phyloP scores from a whole-genome alignment of 2,888 invertebrate species.

The Petrolisthes manimaculis region DNA sequence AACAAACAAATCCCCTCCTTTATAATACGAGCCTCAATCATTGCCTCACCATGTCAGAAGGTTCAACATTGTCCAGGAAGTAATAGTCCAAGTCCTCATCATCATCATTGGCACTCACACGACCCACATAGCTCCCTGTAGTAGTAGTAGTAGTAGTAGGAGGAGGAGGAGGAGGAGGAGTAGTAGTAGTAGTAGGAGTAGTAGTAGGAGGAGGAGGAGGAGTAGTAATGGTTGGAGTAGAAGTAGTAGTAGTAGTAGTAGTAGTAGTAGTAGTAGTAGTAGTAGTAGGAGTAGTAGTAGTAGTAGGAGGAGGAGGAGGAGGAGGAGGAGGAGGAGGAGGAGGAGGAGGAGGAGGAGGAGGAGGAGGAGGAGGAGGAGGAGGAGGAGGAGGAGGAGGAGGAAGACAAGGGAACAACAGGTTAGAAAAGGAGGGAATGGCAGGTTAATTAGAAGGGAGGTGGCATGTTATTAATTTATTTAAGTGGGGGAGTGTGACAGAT shows the following conservation, averaged over 20 bases:
- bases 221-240: background rate
- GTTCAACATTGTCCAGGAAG: constrained; percentile 38
- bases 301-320: background rate
- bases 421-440: background rate
- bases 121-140: constrained; percentile 42
- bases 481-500: too few relatives aligned
- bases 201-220: too few relatives aligned
- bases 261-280: background rate
- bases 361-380: background rate
- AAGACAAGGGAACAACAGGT: background rate
- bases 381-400: background rate
- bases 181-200: background rate
- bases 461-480: too few relatives aligned
- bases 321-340: background rate
- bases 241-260: background rate
- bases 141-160: background rate
- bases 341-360: background rate
- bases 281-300: background rate
- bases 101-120: constrained; percentile 36
- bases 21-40: background rate
- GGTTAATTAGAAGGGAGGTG: too few relatives aligned
- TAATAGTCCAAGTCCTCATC: constrained; percentile 43
- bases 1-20: too few relatives aligned
- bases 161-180: background rate
- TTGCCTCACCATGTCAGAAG: constrained; percentile 39